Evolutionary conservation across 2,797 vertebrate genomes (phyloP).

Genomic region (Phrynocephalus guinanensis): DNA sequence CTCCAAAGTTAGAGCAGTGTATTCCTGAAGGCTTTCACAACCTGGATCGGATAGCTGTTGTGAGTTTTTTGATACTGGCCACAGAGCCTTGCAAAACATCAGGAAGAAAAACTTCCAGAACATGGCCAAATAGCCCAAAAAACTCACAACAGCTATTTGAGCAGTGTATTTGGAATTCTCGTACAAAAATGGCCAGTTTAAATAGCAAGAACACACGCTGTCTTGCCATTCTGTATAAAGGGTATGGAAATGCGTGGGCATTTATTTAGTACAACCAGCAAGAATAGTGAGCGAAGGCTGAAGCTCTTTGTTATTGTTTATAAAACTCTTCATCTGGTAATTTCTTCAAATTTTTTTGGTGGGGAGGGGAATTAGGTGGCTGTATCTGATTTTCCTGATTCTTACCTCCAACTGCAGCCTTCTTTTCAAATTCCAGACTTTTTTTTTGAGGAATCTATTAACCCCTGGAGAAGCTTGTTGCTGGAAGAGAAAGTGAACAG

Average conservation of each 20-base stretch:
- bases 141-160: too few relatives aligned
- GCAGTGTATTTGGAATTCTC: background rate
- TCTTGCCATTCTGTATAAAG: background rate
- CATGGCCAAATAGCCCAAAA: too few relatives aligned
- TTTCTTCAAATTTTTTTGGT: background rate
- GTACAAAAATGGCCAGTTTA: background rate
- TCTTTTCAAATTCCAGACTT: background rate
- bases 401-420: background rate
- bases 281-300: background rate
- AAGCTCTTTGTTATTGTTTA: background rate
- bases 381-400: background rate
- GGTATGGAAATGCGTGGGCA: background rate
- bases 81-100: too few relatives aligned
- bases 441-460: background rate
- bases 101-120: too few relatives aligned
- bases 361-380: background rate
- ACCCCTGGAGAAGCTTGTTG: background rate
- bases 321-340: background rate
- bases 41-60: too few relatives aligned
- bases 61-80: too few relatives aligned
- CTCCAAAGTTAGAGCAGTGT: background rate
- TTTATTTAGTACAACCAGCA: background rate
- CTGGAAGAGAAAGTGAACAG: background rate
- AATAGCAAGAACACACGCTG: background rate
- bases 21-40: background rate